Conservation (phyloP, 2,888 invertebrate genomes). For the Apodemia mormo region DNA sequence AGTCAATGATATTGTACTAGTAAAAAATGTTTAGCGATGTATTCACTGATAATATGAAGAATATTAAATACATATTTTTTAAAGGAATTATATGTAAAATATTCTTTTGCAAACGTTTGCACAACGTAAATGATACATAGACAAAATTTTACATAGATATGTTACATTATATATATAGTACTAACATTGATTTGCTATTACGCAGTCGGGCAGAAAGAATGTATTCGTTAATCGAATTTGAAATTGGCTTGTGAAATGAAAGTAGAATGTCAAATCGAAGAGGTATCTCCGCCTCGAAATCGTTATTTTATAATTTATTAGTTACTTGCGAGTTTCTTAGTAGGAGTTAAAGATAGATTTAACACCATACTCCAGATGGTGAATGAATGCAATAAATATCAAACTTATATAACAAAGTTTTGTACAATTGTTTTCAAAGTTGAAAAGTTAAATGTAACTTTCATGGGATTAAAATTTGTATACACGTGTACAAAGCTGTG, state of each 20-base stretch:
- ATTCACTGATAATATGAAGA: no score
- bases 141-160: no score
- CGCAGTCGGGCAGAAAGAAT: conserved; percentile 7
- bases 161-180: background rate
- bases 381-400: conserved; percentile 72
- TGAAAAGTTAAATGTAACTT: conserved; percentile 17
- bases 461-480: conserved; percentile 12
- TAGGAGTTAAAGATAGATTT: conserved; percentile 65
- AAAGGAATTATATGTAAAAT: no score
- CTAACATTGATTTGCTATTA: background rate
- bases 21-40: background rate
- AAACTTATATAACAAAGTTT: conserved; percentile 52
- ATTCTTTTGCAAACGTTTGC: no score
- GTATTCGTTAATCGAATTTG: conserved; percentile 9
- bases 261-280: conserved; percentile 3
- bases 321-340: conserved; percentile 37
- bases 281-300: background rate
- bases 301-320: conserved; percentile 40
- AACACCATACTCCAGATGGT: conserved; percentile 70
- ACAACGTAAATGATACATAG: no score
- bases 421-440: conserved; percentile 40
- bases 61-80: no score
- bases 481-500: conserved; percentile 46
- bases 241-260: conserved; percentile 7
- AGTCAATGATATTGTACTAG: background rate